Conservation (phyloP, 2,113 vertebrate genomes). For the Nycticebus coucang region DNA sequence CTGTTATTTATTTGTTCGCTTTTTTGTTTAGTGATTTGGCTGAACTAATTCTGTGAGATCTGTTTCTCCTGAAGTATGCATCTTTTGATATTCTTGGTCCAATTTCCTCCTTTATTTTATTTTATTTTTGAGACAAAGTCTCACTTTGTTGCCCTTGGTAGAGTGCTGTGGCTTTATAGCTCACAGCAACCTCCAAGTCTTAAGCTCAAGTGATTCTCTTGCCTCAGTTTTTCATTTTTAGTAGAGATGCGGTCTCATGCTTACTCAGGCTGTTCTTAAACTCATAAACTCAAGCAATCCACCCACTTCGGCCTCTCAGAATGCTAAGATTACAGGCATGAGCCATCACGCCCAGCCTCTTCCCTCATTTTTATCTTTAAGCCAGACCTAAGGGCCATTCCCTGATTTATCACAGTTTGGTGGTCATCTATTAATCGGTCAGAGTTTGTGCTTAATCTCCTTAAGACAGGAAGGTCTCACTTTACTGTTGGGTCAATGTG, state of each 20-base stretch:
- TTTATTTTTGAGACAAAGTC: too few species aligned
- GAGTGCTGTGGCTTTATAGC: too few species aligned
- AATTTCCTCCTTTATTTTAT: neutral
- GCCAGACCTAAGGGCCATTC: neutral
- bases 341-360: too few species aligned
- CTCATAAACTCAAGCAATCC: too few species aligned
- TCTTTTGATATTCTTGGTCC: neutral
- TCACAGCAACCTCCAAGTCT: too few species aligned
- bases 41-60: neutral
- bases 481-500: neutral
- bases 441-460: neutral
- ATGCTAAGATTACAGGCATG: too few species aligned
- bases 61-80: neutral
- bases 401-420: neutral
- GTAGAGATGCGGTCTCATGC: too few species aligned
- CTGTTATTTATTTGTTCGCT: neutral
- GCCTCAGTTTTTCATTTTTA: too few species aligned
- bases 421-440: neutral
- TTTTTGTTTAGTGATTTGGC: neutral
- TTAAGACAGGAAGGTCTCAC: neutral
- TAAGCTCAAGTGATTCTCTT: too few species aligned
- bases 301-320: too few species aligned
- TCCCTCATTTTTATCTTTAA: neutral
- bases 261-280: too few species aligned
- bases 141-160: too few species aligned